Conservation (phyloP, 2,797 vertebrate species). For the Nasua narica region DNA sequence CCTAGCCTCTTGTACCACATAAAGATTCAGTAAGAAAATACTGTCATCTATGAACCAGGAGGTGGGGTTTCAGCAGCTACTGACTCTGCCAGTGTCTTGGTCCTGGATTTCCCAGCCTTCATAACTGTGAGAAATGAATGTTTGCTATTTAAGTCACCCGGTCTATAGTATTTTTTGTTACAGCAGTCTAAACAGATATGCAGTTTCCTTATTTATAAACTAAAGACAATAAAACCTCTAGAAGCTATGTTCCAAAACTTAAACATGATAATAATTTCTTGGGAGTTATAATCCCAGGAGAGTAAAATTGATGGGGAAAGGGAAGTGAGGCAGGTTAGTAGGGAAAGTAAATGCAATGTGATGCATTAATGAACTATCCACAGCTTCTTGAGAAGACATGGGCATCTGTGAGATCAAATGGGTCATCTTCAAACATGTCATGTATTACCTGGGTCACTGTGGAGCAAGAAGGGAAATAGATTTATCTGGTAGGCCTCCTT, state of each 20-base stretch:
- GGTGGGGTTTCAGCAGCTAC: neutral
- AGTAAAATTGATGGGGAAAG: neutral
- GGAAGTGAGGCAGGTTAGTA: neutral
- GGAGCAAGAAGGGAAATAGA: neutral
- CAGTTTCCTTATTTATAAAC: neutral
- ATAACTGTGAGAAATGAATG: neutral
- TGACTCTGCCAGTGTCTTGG: neutral
- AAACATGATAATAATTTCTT: neutral
- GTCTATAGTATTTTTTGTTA: neutral
- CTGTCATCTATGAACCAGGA: neutral
- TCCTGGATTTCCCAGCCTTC: neutral
- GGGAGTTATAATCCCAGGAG: neutral
- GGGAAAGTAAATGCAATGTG: neutral
- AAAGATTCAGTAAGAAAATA: neutral
- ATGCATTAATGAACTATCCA: neutral
- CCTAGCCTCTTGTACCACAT: neutral
- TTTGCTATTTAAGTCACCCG: neutral
- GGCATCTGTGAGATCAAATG: neutral
- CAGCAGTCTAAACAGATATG: neutral
- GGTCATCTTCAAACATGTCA: neutral
- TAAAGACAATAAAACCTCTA: neutral
- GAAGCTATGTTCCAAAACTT: neutral
- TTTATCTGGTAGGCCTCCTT: neutral
- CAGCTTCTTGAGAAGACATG: neutral
- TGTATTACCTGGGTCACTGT: neutral